Evolutionary conservation across 1,140 invertebrate species (phyloP), one percentile per base, ranked within the genome.

Genomic region (Reticulitermes speratus): DNA sequence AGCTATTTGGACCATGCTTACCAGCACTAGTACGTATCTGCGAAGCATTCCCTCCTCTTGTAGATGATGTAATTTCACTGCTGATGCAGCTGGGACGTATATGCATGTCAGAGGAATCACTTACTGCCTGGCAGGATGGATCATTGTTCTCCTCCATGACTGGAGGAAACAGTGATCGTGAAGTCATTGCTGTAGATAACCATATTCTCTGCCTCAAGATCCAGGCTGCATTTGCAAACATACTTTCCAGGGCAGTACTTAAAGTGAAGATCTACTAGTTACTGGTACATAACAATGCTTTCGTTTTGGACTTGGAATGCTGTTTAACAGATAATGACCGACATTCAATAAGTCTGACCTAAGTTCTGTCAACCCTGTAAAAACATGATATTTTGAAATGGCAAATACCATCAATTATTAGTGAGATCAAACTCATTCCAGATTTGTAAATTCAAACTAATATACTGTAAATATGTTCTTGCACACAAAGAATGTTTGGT

Each of bases 11-110:
- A 88, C 94, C 96, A 25, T 94, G 97, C 12, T 90, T 99, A 69
- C 96, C 97, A 59, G 96, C 97, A 0, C 91, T 99, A 44, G 95
- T 97, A 3, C 91, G 96, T 69, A 97, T 99, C 87, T 97, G 97
- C 89, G 93, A 95, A 87, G 97, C 97, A 0, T 99, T 99, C 91
- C 98, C 98, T 44, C 97, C 97, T 3, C 92, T 99, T 6, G 94
- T 96, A 52, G 97, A 99, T 87, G 98, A 99, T 89, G 96, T 96
- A 14, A 95, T 96, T 0, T 94, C 95, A 32, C 92, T 99, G 21
- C 90, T 99, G 59, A 93, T 97, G 88, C 97, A 98, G 90, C 91
- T 98, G 44, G 97, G 96, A 14, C 93, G 96, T 88, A 95, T 98
- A 84, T 96, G 96, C 87, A 93, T 96, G 88, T 97, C 97, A 9